Evolutionary conservation across 1,140 invertebrate genomes (phyloP), one percentile per base, ranked within the genome.

Genomic region (Lepidurus arcticus): DNA sequence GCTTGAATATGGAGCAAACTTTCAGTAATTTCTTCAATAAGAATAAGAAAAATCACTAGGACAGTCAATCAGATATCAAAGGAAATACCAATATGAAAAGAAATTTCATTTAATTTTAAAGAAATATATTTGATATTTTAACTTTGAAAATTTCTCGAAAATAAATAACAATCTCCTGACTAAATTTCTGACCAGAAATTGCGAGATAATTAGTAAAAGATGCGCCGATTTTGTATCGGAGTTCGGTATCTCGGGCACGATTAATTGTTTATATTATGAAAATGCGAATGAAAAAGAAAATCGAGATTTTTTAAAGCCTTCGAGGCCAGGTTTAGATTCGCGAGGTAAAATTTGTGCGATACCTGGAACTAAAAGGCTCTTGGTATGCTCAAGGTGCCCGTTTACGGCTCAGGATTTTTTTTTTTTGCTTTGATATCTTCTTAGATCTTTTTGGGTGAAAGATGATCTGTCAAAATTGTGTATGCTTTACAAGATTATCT

Each of bases 401-500:
- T 21, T 65, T 65, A 65, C 53, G 21, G 53, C 13, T 34, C 53
- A 65, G n/a, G n/a, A 21, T 16, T 21, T 21, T 65, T 21, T 65
- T 47, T 65, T 65, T 21, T 16, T 16, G 16, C 10, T 21, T 65
- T 7, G 4, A 65, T 65, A n/a, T 13, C 16, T 65, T n/a, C 53
- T 65, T 34, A 34, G 34, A 34, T 34, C 1, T 65, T 21, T 65
- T 8, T 16, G 53, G 16, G 13, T 65, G 53, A 65, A 65, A 65
- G 53, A 65, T 65, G 53, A 65, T 65, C 53, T 65, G 53, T 65
- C 53, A 16, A 21, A 65, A 9, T 65, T 65, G 21, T 65, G 53
- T 65, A 65, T 65, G 53, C 53, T 65, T 65, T 65, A 65, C 53
- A 65, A 65, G 53, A 65, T 65, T 65, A 65, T 65, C 53, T 65